These are phyloP conservation scores for Sarcophaga rosellei DNA, from an alignment of 2,888 invertebrate species.

Conservation along the genomic window DNA sequence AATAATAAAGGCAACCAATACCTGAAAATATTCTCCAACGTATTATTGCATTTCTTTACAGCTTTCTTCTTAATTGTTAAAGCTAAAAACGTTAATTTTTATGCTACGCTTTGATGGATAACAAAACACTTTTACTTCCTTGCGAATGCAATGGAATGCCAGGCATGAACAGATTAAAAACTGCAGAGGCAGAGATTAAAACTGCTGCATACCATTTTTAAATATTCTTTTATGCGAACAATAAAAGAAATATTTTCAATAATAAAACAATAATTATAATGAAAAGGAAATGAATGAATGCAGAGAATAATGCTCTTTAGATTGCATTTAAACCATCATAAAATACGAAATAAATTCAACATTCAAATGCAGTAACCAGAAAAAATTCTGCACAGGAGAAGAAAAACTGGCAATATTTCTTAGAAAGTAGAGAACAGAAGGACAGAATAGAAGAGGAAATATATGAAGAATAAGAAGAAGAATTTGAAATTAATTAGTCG, in stretches of 20 bases:
- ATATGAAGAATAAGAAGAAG: neutral
- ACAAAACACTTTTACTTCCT: too few species aligned
- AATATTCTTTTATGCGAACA: constrained; percentile 7
- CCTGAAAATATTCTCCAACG: too few species aligned
- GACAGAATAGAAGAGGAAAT: neutral
- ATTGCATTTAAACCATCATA: constrained; percentile 16
- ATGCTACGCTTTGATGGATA: too few species aligned
- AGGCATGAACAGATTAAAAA: too few species aligned
- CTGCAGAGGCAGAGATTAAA: neutral
- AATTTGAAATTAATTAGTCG: constrained; percentile 65
- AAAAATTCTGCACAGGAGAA: neutral
- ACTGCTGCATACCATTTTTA: neutral
- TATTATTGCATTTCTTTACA: too few species aligned
- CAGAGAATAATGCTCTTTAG: neutral
- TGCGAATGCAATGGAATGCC: too few species aligned
- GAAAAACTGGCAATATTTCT: constrained; percentile 4
- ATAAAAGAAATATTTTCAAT: neutral
- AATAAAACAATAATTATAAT: constrained; percentile 6
- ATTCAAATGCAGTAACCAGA: neutral
- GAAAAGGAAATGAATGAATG: neutral
- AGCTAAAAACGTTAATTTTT: too few species aligned
- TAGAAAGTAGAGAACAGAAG: constrained; percentile 14
- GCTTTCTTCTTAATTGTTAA: too few species aligned
- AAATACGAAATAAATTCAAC: constrained; percentile 42
- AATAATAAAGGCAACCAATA: too few species aligned